These are phyloP conservation scores for Eospalax fontanierii DNA, from an alignment of 2,797 vertebrate genomes.

Conservation along the genomic window DNA sequence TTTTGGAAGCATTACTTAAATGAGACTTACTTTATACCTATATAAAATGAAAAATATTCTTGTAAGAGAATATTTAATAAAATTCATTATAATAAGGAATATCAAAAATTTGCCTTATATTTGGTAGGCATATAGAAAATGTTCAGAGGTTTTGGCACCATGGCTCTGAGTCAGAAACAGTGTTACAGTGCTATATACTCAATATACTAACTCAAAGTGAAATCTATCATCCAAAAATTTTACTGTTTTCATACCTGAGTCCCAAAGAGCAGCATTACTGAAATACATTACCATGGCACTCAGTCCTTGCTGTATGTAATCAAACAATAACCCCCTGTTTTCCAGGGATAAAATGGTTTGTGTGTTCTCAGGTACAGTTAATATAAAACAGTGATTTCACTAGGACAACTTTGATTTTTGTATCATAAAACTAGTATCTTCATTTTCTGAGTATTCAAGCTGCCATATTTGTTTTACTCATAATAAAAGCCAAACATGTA, in stretches of 20 bases:
- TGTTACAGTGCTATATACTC: neutral
- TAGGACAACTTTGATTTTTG: constrained; percentile 24
- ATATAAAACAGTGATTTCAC: constrained; percentile 38
- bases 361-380: neutral
- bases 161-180: constrained; percentile 15
- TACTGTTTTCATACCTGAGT: neutral
- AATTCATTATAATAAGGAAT: constrained; percentile 41
- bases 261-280: neutral
- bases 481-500: neutral
- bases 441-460: neutral
- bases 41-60: neutral
- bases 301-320: neutral
- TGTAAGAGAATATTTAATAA: constrained; percentile 18
- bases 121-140: neutral
- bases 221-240: neutral
- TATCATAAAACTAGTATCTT: neutral
- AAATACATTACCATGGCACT: neutral
- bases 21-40: neutral
- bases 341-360: neutral
- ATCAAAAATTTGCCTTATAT: neutral
- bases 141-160: neutral
- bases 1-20: constrained; percentile 35
- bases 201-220: neutral
- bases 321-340: neutral
- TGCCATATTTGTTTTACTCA: neutral